These are phyloP conservation scores for Eudyptes chrysolophus DNA, from an alignment of 2,113 vertebrate species.

Conservation along the genomic window DNA sequence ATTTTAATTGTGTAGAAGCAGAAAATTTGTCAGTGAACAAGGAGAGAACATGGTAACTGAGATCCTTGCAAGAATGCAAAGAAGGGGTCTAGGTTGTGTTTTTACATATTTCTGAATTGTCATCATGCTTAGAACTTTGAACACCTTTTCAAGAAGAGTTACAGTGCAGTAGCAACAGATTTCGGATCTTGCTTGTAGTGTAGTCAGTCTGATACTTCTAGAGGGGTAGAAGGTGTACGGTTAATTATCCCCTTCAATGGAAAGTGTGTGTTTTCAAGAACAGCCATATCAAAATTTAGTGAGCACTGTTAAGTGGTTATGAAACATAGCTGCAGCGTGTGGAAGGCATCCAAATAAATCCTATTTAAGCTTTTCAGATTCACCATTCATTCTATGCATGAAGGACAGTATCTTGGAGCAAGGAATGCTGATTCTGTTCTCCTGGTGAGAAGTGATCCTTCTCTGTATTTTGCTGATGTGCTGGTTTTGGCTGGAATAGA, in stretches of 20 bases:
- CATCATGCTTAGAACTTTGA: not conserved
- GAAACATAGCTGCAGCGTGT: slow-evolving; percentile 48
- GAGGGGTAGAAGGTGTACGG: not conserved
- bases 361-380: slow-evolving; percentile 40
- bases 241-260: not conserved
- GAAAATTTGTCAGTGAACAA: not conserved
- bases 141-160: not conserved
- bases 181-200: not conserved
- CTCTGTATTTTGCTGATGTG: not conserved
- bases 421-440: slow-evolving; percentile 18
- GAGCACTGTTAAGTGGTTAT: slow-evolving; percentile 40
- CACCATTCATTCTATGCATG: slow-evolving; percentile 1
- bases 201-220: not conserved
- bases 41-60: not conserved
- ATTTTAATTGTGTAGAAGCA: not conserved
- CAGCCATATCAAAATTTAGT: slow-evolving; percentile 20
- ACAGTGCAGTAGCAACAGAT: not conserved
- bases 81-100: not conserved
- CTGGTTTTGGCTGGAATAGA: no score
- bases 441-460: slow-evolving; percentile 18
- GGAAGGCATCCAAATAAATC: slow-evolving; percentile 62
- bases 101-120: not conserved
- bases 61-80: not conserved
- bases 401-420: slow-evolving; percentile 40
- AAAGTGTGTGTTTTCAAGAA: slow-evolving; percentile 13